Base-by-base conservation (phyloP, 2,797 vertebrate species). In the Sciurus carolinensis region DNA sequence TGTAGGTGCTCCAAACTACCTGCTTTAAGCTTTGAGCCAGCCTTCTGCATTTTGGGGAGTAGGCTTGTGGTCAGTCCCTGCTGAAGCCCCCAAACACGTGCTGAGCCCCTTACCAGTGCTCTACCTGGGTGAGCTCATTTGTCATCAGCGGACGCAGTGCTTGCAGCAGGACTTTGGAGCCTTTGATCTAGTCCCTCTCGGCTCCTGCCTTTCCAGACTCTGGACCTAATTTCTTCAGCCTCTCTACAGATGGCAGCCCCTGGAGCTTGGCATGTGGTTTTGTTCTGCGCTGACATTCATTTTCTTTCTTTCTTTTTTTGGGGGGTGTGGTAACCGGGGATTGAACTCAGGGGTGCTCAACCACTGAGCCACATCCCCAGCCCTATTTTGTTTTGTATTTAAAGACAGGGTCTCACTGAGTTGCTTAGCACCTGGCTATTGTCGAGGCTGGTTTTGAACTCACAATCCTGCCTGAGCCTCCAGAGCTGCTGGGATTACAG, bases 131-230 rank as follows among this genome's bases (percentile, higher is more conserved):
- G 62, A 57, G 47, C 36, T 76, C 71, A 13, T 33, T 39, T 33
- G 62, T 73, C 84, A 69, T 72, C 36, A 1, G 89, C 73, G 18
- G 75, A 42, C 64, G 1, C 8, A 22, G 79, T 20, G 90, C 67
- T 52, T 5, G 54, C 0, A 3, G 77, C 22, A 4, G 24, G 36
- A 33, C 50, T 36, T 54, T 1, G 6, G 80, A 30, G 85, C 79
- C 87, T 89, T 96, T 92, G 92, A 79, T 79, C 71, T 54, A 54
- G 47, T 47, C 18, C 66, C 76, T 79, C 22, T 52, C 20, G 10
- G 83, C 79, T 84, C 71, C 14, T 47, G 87, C 44, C 75, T 85
- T 76, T 81, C 72, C 64, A 86, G 92, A 64, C 75, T 86, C 94
- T 80, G 89, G n/a, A 76, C 80, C 73, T 83, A 12, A 77, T 76